Evolutionary conservation across 2,888 invertebrate genomes (phyloP).

Genomic region (Zhuqinia jingwanae): DNA sequence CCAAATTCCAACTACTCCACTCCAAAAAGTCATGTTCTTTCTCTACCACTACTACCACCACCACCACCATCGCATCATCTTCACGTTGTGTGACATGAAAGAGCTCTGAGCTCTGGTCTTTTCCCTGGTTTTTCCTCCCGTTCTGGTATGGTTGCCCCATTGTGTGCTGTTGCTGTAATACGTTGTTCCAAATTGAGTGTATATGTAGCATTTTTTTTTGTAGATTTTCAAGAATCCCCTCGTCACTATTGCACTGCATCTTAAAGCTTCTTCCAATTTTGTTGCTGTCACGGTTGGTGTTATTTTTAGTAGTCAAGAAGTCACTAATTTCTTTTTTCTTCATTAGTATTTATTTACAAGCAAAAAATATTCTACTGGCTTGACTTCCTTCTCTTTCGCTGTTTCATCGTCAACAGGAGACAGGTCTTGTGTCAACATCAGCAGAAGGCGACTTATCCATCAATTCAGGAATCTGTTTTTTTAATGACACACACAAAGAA

Average conservation of each 20-base stretch:
- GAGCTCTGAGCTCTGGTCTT: neutral
- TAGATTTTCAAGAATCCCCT: slow-evolving; percentile 27
- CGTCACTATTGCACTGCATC: neutral
- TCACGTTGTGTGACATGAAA: slow-evolving; percentile 25
- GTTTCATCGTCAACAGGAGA: slow-evolving; percentile 73
- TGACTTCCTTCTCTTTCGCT: neutral
- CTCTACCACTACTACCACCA: neutral
- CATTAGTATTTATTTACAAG: slow-evolving; percentile 47
- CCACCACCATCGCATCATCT: neutral
- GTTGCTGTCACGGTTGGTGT: neutral
- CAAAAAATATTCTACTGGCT: slow-evolving; percentile 8
- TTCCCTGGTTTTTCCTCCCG: slow-evolving; percentile 16
- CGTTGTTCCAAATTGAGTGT: neutral
- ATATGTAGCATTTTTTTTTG: neutral
- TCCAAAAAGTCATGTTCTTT: neutral
- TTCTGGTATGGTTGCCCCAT: slow-evolving; percentile 18
- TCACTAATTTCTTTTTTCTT: slow-evolving; percentile 40
- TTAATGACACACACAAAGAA: slow-evolving; percentile 26
- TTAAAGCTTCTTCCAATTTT: slow-evolving; percentile 1
- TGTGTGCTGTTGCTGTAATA: neutral
- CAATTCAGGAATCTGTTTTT: slow-evolving; percentile 73
- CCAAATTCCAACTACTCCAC: neutral
- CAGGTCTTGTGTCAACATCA: slow-evolving; percentile 78
- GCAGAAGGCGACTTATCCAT: slow-evolving; percentile 77
- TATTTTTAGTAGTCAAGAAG: slow-evolving; percentile 34